These are phyloP conservation scores for Cottus gobio DNA, from an alignment of 2,113 vertebrate species.

Conservation along the genomic window DNA sequence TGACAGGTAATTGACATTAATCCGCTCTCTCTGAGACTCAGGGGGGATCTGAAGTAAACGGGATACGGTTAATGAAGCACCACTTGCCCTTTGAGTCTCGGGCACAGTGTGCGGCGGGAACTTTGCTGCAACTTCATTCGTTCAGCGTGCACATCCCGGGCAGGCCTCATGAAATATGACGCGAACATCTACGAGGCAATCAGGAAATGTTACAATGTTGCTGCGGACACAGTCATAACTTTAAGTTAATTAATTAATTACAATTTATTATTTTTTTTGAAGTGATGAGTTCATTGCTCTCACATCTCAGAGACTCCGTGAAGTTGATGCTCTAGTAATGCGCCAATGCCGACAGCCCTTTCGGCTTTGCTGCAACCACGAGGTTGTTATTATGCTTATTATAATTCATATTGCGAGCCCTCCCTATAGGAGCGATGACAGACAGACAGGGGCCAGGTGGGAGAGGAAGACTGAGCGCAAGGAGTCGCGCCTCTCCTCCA, in stretches of 20 bases:
- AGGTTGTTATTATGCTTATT: constrained; percentile 72
- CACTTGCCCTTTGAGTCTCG: constrained; percentile 79
- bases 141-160: constrained; percentile 28
- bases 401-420: constrained; percentile 62
- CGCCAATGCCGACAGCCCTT: constrained; percentile 8
- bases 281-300: constrained; percentile 53
- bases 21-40: constrained; percentile 71
- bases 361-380: constrained; percentile 9
- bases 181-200: not conserved
- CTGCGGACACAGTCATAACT: not conserved
- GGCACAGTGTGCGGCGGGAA: constrained; percentile 71
- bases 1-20: constrained; percentile 80
- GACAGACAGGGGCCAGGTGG: constrained; percentile 73
- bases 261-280: constrained; percentile 4
- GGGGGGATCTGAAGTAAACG: constrained; percentile 74
- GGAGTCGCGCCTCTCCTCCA: constrained; percentile 64
- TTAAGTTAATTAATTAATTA: too few species aligned
- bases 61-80: constrained; percentile 79
- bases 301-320: constrained; percentile 3
- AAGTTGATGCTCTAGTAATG: constrained; percentile 43
- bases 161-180: constrained; percentile 30
- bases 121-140: constrained; percentile 66
- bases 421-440: constrained; percentile 74
- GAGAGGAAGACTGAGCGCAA: constrained; percentile 57
- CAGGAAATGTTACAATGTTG: not conserved